Percentiles rank a stretch among this genome's conserved stretches.
Conservation (phyloP, 1,140 invertebrate species). For the Hyles vespertilio region DNA sequence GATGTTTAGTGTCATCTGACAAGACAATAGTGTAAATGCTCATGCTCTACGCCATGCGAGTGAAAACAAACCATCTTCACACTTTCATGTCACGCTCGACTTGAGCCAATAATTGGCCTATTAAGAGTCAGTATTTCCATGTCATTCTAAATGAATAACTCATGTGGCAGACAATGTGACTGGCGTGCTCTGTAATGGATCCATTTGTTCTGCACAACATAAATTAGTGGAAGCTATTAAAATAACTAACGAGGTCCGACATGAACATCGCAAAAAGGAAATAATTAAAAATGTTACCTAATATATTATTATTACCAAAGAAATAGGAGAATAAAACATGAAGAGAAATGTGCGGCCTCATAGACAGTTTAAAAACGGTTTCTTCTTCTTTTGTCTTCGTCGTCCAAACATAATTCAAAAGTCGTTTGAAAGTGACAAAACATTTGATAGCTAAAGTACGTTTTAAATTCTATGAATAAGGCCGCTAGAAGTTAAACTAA, state of each 20-base stretch:
- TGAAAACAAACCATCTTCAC: constrained; percentile 4
- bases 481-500: too few relatives aligned
- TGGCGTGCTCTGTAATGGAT: not conserved
- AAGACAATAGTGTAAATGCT: too few relatives aligned
- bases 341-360: too few relatives aligned
- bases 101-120: constrained; percentile 14
- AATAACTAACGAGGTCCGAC: constrained; percentile 6
- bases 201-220: constrained; percentile 1
- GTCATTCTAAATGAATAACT: constrained; percentile 16
- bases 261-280: not conserved
- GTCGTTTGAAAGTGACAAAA: too few relatives aligned
- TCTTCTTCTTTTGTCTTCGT: too few relatives aligned
- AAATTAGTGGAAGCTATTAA: constrained; percentile 12
- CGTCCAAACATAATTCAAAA: too few relatives aligned
- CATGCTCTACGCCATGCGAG: not conserved
- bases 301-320: too few relatives aligned
- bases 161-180: constrained; percentile 20
- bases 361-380: too few relatives aligned
- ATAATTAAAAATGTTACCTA: not conserved
- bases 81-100: constrained; percentile 1
- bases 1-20: too few relatives aligned
- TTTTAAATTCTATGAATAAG: too few relatives aligned
- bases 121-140: constrained; percentile 14
- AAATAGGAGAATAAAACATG: too few relatives aligned
- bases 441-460: too few relatives aligned